Evolutionary conservation across 2,113 vertebrate genomes (phyloP).

Genomic region (Neotoma lepida): DNA sequence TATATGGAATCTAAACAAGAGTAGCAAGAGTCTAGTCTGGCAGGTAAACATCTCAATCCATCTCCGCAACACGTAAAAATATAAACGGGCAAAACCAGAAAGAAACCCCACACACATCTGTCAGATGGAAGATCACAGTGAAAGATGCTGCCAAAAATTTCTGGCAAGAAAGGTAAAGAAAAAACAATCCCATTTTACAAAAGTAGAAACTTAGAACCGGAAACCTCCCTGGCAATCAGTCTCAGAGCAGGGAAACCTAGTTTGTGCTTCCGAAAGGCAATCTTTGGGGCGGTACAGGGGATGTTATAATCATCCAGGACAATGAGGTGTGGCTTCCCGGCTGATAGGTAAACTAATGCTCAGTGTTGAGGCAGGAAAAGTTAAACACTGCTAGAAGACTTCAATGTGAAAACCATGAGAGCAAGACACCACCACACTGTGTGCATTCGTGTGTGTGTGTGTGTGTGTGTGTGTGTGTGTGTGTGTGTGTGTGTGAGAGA

Average conservation of each 20-base stretch:
- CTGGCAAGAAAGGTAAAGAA: background rate
- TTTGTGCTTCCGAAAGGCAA: background rate
- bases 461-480: background rate
- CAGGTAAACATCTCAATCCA: background rate
- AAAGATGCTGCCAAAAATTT: background rate
- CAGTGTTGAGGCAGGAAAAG: background rate
- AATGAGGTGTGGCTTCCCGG: background rate
- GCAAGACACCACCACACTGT: background rate
- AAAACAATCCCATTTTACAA: background rate
- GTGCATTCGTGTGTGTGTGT: background rate
- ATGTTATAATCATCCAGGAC: too few species aligned
- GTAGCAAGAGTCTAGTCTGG: background rate
- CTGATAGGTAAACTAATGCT: background rate
- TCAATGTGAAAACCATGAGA: background rate
- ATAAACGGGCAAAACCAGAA: background rate
- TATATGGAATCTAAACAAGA: background rate
- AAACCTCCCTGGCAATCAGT: background rate
- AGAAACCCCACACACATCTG: background rate
- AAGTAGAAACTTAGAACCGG: background rate
- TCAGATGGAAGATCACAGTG: background rate
- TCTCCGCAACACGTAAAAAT: background rate
- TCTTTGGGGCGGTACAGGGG: background rate
- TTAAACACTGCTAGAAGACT: background rate
- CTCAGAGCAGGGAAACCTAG: background rate
- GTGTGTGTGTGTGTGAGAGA: background rate